Percentiles rank a stretch among this genome's conserved stretches.
phyloP scores from a whole-genome alignment of 2,888 invertebrate species.

The Exocentrus adspersus region DNA sequence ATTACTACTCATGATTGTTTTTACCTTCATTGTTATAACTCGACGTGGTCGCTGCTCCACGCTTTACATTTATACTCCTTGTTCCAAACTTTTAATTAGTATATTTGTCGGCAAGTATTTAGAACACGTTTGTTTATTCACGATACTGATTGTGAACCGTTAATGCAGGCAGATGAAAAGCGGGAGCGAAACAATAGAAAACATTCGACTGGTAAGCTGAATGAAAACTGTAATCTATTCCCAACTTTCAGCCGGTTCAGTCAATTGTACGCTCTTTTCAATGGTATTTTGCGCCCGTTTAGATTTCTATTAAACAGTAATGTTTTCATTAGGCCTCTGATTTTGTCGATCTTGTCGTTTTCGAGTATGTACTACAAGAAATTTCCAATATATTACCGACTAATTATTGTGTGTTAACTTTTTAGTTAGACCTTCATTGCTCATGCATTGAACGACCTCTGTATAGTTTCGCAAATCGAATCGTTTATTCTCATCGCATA shows the following conservation, averaged over 20 bases:
- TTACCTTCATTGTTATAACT: neutral
- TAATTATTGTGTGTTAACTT: no score
- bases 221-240: conserved; percentile 37
- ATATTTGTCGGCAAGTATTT: conserved; percentile 13
- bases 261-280: conserved; percentile 42
- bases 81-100: conserved; percentile 23
- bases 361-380: no score
- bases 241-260: conserved; percentile 38
- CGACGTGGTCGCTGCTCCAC: neutral
- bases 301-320: conserved; percentile 29
- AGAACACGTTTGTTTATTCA: conserved; percentile 24
- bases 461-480: neutral
- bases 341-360: neutral
- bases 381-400: no score
- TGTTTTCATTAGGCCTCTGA: conserved; percentile 11
- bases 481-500: neutral
- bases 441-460: neutral
- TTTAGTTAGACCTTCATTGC: no score
- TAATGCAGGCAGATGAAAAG: conserved; percentile 16
- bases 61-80: neutral
- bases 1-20: no score
- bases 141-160: conserved; percentile 10
- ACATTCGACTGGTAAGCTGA: conserved; percentile 11
- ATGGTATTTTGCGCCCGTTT: conserved; percentile 45
- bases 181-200: conserved; percentile 17